Evolutionary conservation across 2,888 invertebrate species (phyloP).

Genomic region (Trissolcus japonicus): DNA sequence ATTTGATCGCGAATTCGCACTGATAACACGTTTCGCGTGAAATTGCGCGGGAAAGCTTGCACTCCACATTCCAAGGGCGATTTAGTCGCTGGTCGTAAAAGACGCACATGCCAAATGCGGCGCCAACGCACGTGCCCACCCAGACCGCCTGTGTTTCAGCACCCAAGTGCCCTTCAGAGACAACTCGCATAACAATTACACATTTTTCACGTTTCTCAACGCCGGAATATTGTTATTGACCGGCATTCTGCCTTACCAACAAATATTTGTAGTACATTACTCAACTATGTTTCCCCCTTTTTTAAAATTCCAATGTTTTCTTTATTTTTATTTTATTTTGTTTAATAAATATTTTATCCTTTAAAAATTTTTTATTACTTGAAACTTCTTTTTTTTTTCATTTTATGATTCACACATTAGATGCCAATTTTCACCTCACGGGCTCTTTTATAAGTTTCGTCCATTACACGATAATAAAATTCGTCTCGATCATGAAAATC

Average conservation of each 20-base stretch:
- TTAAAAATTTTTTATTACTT: no score
- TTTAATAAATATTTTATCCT: no score
- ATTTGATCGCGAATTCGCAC: not conserved
- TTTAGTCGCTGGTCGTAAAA: conserved; percentile 35
- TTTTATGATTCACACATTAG: no score
- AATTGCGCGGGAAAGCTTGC: conserved; percentile 27
- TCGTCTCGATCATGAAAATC: conserved; percentile 37
- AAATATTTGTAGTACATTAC: conserved; percentile 34
- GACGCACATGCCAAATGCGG: conserved; percentile 10
- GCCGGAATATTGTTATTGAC: conserved; percentile 14
- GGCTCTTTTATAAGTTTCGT: no score
- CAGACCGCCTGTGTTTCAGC: conserved; percentile 18
- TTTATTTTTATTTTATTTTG: no score
- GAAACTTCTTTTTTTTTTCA: no score
- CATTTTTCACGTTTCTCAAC: conserved; percentile 24
- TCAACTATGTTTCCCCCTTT: conserved; percentile 10
- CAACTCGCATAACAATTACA: conserved; percentile 31
- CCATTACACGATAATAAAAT: conserved; percentile 4
- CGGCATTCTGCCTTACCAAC: not conserved
- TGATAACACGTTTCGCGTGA: conserved; percentile 19
- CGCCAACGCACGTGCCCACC: conserved; percentile 32
- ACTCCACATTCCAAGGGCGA: conserved; percentile 35
- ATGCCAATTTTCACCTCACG: no score
- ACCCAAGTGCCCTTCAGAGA: conserved; percentile 15
- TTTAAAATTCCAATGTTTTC: no score